Conservation (phyloP, 2,888 invertebrate genomes). For the Cheilosia scutellata region DNA sequence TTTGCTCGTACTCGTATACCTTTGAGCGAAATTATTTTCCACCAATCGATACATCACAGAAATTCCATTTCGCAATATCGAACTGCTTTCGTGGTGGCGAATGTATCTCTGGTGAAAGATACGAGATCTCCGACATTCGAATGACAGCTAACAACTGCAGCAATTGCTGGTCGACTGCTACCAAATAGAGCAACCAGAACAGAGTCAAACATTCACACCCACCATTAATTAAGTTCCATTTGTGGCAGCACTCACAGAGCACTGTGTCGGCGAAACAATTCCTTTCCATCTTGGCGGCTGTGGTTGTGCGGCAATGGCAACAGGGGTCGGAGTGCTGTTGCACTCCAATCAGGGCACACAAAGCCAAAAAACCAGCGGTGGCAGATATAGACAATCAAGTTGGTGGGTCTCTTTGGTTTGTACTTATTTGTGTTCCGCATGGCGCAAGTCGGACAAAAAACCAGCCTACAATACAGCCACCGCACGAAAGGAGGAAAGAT, state of each 20-base stretch:
- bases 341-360: constrained; percentile 47
- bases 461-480: constrained; percentile 17
- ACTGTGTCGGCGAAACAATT: constrained; percentile 44
- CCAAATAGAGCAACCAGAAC: constrained; percentile 51
- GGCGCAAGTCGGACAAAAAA: constrained; percentile 37
- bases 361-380: constrained; percentile 24
- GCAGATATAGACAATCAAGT: constrained; percentile 50
- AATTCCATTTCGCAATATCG: constrained; percentile 49
- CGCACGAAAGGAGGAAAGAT: background rate
- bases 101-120: constrained; percentile 23
- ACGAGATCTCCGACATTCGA: constrained; percentile 53
- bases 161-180: constrained; percentile 4
- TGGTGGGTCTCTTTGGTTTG: constrained; percentile 60
- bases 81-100: constrained; percentile 20
- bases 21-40: constrained; percentile 2
- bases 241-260: constrained; percentile 38
- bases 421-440: constrained; percentile 50
- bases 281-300: constrained; percentile 36
- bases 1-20: too few relatives aligned
- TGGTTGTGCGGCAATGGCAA: too few relatives aligned
- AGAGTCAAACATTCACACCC: constrained; percentile 65
- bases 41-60: constrained; percentile 48
- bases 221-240: constrained; percentile 72
- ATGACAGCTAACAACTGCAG: constrained; percentile 63
- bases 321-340: too few relatives aligned